phyloP scores from a whole-genome alignment of 2,113 vertebrate species.

The Boulengeromyrus knoepffleri region DNA sequence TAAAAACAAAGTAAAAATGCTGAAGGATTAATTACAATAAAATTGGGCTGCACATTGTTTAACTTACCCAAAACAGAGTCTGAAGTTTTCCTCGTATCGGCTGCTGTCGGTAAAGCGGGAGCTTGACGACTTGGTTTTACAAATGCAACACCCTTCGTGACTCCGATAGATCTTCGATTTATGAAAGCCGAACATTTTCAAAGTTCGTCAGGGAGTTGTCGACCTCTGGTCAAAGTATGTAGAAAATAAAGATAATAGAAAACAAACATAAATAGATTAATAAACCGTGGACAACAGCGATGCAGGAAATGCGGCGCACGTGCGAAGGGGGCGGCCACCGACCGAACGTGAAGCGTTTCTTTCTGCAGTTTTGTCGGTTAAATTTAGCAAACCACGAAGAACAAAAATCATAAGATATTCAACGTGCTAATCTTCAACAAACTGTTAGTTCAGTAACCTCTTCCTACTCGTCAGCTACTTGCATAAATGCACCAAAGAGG shows the following conservation, averaged over 20 bases:
- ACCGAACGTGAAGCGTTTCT: not conserved
- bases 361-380: not conserved
- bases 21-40: not conserved
- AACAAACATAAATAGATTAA: not conserved
- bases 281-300: not conserved
- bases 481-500: not conserved
- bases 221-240: not conserved
- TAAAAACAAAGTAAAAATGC: not conserved
- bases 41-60: not conserved
- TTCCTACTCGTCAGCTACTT: not conserved
- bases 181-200: slow-evolving; percentile 69
- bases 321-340: slow-evolving; percentile 50
- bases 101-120: slow-evolving; percentile 74
- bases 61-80: slow-evolving; percentile 67
- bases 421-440: not conserved
- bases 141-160: slow-evolving; percentile 71
- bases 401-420: not conserved
- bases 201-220: too few species aligned
- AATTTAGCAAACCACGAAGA: not conserved
- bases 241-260: not conserved
- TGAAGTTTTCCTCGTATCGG: slow-evolving; percentile 68
- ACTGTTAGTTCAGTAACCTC: not conserved
- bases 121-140: slow-evolving; percentile 74
- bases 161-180: slow-evolving; percentile 74
- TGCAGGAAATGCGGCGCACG: not conserved